phyloP scores from a whole-genome alignment of 1,140 invertebrate species.

The Pissodes strobi region DNA sequence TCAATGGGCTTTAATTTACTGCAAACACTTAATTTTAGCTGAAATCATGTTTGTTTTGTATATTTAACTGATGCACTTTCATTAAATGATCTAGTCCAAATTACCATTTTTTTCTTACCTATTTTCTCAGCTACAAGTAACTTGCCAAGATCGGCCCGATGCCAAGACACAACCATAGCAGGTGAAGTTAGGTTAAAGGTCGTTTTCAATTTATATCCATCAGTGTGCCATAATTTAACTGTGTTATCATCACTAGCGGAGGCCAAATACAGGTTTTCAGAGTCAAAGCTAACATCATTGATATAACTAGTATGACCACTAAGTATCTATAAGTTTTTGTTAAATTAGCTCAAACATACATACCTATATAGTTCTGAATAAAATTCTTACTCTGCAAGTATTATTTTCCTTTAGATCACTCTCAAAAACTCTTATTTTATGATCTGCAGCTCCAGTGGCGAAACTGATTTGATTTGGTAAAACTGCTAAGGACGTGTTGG shows the following conservation, averaged over 20 bases:
- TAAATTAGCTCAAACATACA: not conserved
- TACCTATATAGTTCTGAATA: not conserved
- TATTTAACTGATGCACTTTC: no score
- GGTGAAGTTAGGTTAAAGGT: conserved; percentile 71
- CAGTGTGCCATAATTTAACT: conserved; percentile 70
- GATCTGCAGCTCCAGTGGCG: conserved; percentile 62
- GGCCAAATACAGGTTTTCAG: conserved; percentile 69
- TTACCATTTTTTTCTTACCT: conserved; percentile 58
- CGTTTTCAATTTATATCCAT: conserved; percentile 60
- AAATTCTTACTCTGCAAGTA: conserved; percentile 55
- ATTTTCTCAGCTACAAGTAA: conserved; percentile 76
- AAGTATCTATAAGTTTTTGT: no score
- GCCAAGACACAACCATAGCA: conserved; percentile 70
- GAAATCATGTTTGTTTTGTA: no score
- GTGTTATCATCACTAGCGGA: conserved; percentile 79
- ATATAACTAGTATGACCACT: conserved; percentile 72
- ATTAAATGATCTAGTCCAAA: no score
- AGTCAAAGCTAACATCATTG: conserved; percentile 72
- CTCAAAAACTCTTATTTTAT: conserved; percentile 61
- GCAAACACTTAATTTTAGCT: no score
- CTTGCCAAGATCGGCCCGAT: conserved; percentile 72
- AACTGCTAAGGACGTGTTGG: conserved; percentile 64
- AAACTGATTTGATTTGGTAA: conserved; percentile 65
- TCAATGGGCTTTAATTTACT: no score
- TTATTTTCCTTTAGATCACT: conserved; percentile 61